Conservation (phyloP, 2,888 invertebrate species). For the Sceliomorpha sp. region DNA sequence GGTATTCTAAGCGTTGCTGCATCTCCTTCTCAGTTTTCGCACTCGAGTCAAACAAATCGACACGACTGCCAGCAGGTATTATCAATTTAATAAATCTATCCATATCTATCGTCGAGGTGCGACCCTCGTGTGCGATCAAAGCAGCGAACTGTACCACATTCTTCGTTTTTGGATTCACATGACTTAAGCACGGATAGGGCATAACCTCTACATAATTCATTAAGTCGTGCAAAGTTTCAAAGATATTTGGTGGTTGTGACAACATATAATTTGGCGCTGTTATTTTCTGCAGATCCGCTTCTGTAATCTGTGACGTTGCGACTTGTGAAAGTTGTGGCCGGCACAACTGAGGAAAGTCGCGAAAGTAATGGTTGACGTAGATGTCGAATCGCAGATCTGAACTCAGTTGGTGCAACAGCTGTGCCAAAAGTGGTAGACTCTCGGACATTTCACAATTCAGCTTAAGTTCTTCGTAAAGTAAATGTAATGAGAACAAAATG, state of each 20-base stretch:
- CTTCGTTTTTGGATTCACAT: constrained; percentile 87
- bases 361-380: constrained; percentile 90
- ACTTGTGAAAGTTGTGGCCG: constrained; percentile 67
- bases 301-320: constrained; percentile 82
- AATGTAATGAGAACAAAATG: constrained; percentile 90
- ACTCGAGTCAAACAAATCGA: constrained; percentile 69
- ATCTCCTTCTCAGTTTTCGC: constrained; percentile 66
- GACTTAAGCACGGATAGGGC: constrained; percentile 87
- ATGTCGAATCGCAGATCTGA: constrained; percentile 86
- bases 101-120: constrained; percentile 62
- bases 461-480: constrained; percentile 95
- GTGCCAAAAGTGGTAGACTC: constrained; percentile 86
- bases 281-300: constrained; percentile 83
- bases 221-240: constrained; percentile 86
- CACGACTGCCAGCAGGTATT: constrained; percentile 75
- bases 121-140: constrained; percentile 67
- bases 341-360: constrained; percentile 89
- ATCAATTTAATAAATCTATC: constrained; percentile 71
- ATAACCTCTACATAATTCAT: constrained; percentile 82
- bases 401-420: constrained; percentile 88
- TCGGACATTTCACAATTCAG: constrained; percentile 87
- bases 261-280: constrained; percentile 84
- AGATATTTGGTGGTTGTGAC: constrained; percentile 86
- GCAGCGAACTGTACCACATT: constrained; percentile 87
- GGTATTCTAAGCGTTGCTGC: constrained; percentile 62